A percentile compares a stretch with the other conserved stretches of the same genome.
Evolutionary conservation across 53 echinoderm and acorn worm genomes (phyloP).

Genomic region (Mesocentrotus franciscanus): DNA sequence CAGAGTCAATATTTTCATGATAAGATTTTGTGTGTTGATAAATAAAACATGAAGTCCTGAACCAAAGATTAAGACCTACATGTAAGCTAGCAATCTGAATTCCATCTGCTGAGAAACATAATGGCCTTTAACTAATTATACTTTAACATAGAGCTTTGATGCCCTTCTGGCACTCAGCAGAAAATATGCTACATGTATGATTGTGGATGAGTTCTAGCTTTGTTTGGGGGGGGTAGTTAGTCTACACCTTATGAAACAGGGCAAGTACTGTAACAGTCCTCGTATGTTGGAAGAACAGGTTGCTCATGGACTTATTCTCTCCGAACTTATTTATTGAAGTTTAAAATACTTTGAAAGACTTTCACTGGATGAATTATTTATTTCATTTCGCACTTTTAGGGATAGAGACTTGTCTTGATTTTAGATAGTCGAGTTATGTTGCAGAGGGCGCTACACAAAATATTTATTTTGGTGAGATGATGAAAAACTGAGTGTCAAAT

Average conservation of each 20-base stretch:
- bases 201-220: neutral
- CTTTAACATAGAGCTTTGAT: neutral
- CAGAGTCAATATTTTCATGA: constrained; percentile 62
- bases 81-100: neutral
- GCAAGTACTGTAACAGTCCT: neutral
- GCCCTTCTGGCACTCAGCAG: neutral
- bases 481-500: too few species aligned
- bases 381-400: neutral
- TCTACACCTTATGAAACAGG: neutral
- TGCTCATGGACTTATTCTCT: neutral
- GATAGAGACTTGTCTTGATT: neutral
- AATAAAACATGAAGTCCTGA: neutral
- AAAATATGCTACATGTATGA: neutral
- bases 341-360: neutral
- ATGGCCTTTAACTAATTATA: neutral
- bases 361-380: neutral
- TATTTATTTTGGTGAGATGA: too few species aligned
- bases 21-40: constrained; percentile 59
- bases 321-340: neutral
- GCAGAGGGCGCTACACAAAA: too few species aligned
- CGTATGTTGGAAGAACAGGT: neutral
- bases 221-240: neutral
- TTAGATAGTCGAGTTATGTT: too few species aligned
- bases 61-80: neutral
- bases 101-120: neutral